Percentiles rank a stretch among this genome's conserved stretches.
Conservation (phyloP, 2,888 invertebrate species). For the Tenthredo scrophulariae region DNA sequence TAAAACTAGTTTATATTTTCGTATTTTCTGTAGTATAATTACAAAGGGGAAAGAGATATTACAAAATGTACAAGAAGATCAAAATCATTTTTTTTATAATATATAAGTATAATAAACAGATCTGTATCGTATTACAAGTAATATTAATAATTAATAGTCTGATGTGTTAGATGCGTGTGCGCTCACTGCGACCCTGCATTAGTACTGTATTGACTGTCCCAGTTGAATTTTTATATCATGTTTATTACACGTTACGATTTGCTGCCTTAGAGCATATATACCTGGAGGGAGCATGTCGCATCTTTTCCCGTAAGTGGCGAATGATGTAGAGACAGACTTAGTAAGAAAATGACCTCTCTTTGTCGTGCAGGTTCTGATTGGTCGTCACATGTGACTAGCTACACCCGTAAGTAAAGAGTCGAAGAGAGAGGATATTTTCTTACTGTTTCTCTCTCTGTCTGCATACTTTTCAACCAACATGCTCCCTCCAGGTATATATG, state of each 20-base stretch:
- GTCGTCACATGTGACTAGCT: too few species aligned
- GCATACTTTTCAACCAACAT: too few species aligned
- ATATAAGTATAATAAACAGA: constrained; percentile 62
- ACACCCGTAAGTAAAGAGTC: too few species aligned
- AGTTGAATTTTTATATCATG: constrained; percentile 34
- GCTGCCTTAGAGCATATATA: too few species aligned
- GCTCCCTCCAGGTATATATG: too few species aligned
- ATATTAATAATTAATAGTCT: constrained; percentile 52
- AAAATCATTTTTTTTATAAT: constrained; percentile 65
- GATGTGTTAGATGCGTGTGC: constrained; percentile 48
- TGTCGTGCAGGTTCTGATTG: too few species aligned
- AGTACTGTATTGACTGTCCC: constrained; percentile 34
- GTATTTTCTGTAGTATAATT: constrained; percentile 70
- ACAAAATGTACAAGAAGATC: constrained; percentile 76
- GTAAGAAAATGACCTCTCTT: too few species aligned
- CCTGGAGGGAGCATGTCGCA: too few species aligned
- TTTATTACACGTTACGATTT: constrained; percentile 15
- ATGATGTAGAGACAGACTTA: too few species aligned
- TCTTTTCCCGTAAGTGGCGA: too few species aligned
- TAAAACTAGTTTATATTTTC: constrained; percentile 70
- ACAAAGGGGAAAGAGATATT: constrained; percentile 73
- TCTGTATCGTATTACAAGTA: constrained; percentile 62
- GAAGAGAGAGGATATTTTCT: too few species aligned
- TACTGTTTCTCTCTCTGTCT: too few species aligned
- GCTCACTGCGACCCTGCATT: constrained; percentile 52